A percentile compares a stretch with the other conserved stretches of the same genome.
phyloP scores from a whole-genome alignment of 2,888 invertebrate species.

The Geophilus truncorum region DNA sequence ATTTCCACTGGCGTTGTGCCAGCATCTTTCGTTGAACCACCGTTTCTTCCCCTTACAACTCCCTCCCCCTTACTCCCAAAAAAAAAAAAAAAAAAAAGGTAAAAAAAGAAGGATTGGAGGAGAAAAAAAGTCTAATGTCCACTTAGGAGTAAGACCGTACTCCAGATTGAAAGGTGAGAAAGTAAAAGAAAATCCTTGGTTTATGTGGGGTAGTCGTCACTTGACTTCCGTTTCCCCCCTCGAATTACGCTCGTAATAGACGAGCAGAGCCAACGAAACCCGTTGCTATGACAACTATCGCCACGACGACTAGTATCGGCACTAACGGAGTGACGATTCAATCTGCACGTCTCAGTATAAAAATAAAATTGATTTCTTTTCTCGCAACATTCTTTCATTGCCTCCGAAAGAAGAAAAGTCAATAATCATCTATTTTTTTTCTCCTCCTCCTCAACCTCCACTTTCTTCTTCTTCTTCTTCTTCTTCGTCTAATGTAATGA shows the following conservation, averaged over 20 bases:
- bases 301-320: background rate
- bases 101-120: background rate
- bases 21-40: background rate
- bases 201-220: background rate
- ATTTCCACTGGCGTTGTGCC: constrained; percentile 10
- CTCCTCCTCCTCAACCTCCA: too few species aligned
- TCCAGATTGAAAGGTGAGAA: constrained; percentile 21
- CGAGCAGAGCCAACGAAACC: background rate
- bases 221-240: constrained; percentile 7
- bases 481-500: background rate
- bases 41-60: background rate
- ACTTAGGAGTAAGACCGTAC: background rate
- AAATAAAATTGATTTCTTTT: background rate
- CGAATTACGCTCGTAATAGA: constrained; percentile 20
- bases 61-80: background rate
- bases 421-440: constrained; percentile 18
- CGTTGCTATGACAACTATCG: background rate
- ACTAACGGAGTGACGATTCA: constrained; percentile 7
- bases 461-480: too few species aligned
- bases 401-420: background rate
- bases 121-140: background rate
- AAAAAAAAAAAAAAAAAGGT: background rate
- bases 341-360: background rate
- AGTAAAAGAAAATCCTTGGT: constrained; percentile 20
- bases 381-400: background rate